A percentile compares a stretch with the other conserved stretches of the same genome.
These are phyloP conservation scores for Heliothis virescens DNA, from an alignment of 1,140 invertebrate genomes.

Conservation along the genomic window DNA sequence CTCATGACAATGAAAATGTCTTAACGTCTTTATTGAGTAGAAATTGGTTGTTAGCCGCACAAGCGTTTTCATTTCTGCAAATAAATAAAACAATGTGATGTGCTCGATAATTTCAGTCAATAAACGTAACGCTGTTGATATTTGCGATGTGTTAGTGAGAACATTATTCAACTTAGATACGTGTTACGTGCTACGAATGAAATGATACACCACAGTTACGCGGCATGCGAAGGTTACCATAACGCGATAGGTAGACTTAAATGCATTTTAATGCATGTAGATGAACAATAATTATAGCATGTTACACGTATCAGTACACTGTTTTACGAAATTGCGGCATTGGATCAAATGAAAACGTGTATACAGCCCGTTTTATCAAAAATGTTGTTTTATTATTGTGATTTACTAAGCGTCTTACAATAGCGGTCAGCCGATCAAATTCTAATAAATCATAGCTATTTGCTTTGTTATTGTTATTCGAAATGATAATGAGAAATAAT, in stretches of 20 bases:
- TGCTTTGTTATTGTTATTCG: slow-evolving; percentile 82
- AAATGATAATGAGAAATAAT: slow-evolving; percentile 59
- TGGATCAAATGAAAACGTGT: background rate
- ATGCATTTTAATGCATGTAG: background rate
- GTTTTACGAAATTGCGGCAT: background rate
- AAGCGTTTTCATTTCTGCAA: background rate
- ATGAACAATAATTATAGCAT: background rate
- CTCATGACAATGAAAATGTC: slow-evolving; percentile 10
- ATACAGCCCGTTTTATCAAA: background rate
- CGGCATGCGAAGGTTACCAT: background rate
- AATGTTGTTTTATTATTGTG: slow-evolving; percentile 33
- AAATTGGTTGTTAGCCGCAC: slow-evolving; percentile 10
- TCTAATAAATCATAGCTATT: slow-evolving; percentile 57
- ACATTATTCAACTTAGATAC: background rate
- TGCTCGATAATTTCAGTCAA: slow-evolving; percentile 19
- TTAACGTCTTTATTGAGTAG: slow-evolving; percentile 9
- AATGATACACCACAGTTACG: background rate
- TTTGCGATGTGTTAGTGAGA: slow-evolving; percentile 17
- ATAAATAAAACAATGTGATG: slow-evolving; percentile 21
- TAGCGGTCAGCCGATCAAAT: background rate
- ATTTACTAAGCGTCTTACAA: background rate
- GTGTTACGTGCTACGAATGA: background rate
- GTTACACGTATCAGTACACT: slow-evolving; percentile 7
- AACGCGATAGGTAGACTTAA: background rate
- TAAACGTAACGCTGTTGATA: background rate